Evolutionary conservation across 2,888 invertebrate genomes (phyloP).

Genomic region (Acronicta psi): DNA sequence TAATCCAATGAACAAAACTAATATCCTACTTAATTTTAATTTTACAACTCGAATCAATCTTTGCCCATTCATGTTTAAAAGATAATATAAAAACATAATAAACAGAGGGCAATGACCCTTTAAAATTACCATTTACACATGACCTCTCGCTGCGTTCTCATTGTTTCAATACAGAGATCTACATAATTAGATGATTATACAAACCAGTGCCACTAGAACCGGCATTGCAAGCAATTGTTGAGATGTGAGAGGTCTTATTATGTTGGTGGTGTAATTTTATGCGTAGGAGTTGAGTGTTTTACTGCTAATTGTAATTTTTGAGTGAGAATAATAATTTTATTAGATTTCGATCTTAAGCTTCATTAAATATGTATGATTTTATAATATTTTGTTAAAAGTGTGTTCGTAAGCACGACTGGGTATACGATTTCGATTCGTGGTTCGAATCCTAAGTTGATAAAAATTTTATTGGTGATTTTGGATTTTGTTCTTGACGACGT

Average conservation of each 20-base stretch:
- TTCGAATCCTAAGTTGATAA: too few relatives aligned
- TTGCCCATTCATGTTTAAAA: slow-evolving; percentile 36
- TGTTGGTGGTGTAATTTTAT: background rate
- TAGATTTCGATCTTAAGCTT: slow-evolving; percentile 16
- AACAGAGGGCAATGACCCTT: slow-evolving; percentile 35
- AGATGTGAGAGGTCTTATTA: background rate
- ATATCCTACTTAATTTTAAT: too few relatives aligned
- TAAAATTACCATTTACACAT: slow-evolving; percentile 1
- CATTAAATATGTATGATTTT: slow-evolving; percentile 20
- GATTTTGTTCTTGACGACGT: too few relatives aligned
- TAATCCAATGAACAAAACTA: background rate
- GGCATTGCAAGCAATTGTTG: background rate
- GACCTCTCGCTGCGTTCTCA: background rate
- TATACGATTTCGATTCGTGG: too few relatives aligned
- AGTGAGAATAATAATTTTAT: slow-evolving; percentile 36
- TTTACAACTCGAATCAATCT: background rate
- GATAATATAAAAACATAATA: slow-evolving; percentile 36
- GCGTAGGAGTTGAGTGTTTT: slow-evolving; percentile 39
- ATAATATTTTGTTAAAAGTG: too few relatives aligned
- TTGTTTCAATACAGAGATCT: slow-evolving; percentile 6
- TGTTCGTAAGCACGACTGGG: too few relatives aligned
- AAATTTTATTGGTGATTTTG: too few relatives aligned
- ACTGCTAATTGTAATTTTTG: slow-evolving; percentile 33
- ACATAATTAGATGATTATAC: rapidly evolving
- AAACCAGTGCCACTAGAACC: slow-evolving; percentile 2